phyloP scores from a whole-genome alignment of 2,888 invertebrate genomes.

The Stenichneumon culpator region DNA sequence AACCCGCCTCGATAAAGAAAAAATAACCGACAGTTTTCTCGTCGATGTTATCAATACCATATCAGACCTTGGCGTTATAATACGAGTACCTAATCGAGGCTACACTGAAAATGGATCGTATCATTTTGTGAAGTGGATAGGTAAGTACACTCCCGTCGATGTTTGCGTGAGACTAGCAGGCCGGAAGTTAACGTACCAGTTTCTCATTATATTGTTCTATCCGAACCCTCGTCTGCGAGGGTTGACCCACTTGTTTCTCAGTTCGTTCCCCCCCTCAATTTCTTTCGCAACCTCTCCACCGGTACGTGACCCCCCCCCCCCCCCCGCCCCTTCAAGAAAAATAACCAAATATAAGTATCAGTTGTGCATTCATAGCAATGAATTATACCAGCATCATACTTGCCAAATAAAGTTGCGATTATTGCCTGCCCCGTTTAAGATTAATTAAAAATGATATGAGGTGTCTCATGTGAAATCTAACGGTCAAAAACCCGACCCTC shows the following conservation, averaged over 20 bases:
- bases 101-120: slow-evolving; percentile 42
- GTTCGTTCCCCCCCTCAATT: slow-evolving; percentile 50
- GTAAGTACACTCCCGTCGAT: slow-evolving; percentile 26
- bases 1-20: background rate
- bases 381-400: background rate
- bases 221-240: slow-evolving; percentile 40
- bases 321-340: slow-evolving; percentile 20
- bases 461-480: too few species aligned
- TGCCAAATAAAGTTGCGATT: background rate
- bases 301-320: background rate
- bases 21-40: background rate
- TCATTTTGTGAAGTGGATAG: slow-evolving; percentile 16
- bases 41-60: slow-evolving; percentile 21
- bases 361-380: background rate
- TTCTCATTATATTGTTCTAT: slow-evolving; percentile 68
- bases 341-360: background rate
- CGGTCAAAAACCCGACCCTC: too few species aligned
- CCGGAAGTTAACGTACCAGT: slow-evolving; percentile 61
- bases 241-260: slow-evolving; percentile 69
- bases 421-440: background rate
- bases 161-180: slow-evolving; percentile 65
- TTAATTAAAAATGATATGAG: background rate
- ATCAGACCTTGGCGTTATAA: slow-evolving; percentile 15
- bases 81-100: slow-evolving; percentile 32
- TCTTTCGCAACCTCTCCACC: slow-evolving; percentile 20